Base-by-base conservation (phyloP, 1,140 invertebrate species). In the Monomorium pharaonis region DNA sequence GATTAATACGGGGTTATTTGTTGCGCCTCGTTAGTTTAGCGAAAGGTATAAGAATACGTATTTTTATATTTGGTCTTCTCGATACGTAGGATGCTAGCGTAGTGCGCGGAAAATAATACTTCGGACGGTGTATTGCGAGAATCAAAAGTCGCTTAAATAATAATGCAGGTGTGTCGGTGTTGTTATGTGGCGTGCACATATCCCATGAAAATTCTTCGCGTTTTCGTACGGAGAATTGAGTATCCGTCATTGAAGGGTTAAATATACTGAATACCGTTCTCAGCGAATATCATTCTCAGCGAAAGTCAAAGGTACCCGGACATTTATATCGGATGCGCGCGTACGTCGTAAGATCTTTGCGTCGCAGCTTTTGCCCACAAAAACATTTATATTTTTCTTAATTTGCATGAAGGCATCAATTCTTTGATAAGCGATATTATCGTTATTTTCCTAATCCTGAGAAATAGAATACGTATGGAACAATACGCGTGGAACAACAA, bases 1-100 rank as follows among this genome's bases (percentile, higher is more conserved):
- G 49, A 81, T 81, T 83, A 83, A 83, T 51, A 47, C 37, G 67
- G 14, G n/a, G 78, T 83, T 74, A 74, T 74, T 72, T 72, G 78
- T 74, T 81, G 78, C 54, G 18, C 42, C 67, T 74, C 24, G 69
- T 83, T 81, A 72, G 7, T 72, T 81, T 18, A 47, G n/a, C 27
- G 60, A 80, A 58, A 37, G 12, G 14, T 18, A 63, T 7, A 42
- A 58, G 58, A 33, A 70, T 30, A 27, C 54, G 42, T 83, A 83
- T 83, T 83, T 83, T 83, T 83, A 42, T 74, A 72, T 83, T 72
- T 44, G 37, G 10, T 33, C 5, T 58, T 33, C 14, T 72, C 33
- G 21, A 14, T 51, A 18, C 56, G 37, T n/a, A 30, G 18, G n/a
- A 30, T 7, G n/a, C 4, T 81, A 81, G 49, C 16, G 27, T 72